A percentile compares a stretch with the other conserved stretches of the same genome.
Conservation (phyloP, 2,113 vertebrate genomes). For the Salvelinus alpinus region DNA sequence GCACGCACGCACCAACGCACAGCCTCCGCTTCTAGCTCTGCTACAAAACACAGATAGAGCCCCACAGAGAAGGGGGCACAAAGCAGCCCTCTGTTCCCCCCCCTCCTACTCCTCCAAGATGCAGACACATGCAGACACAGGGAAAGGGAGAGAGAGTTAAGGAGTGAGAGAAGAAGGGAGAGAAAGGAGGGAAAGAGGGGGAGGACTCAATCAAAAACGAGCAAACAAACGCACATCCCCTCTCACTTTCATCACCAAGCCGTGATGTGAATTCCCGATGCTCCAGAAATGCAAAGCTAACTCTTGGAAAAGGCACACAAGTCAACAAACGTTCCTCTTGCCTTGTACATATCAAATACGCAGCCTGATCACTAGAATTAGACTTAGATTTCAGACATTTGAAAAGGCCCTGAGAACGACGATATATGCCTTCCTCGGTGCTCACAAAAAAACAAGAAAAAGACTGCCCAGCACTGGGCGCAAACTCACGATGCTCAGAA, state of each 20-base stretch:
- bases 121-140: too few species aligned
- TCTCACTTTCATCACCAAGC: too few species aligned
- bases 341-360: too few species aligned
- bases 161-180: background rate
- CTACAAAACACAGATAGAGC: background rate
- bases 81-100: slow-evolving; percentile 1
- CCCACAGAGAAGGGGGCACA: background rate
- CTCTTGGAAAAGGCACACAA: too few species aligned
- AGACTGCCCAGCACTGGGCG: too few species aligned
- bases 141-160: background rate
- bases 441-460: too few species aligned
- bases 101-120: background rate
- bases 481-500: too few species aligned
- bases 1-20: slow-evolving; percentile 6
- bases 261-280: background rate
- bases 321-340: too few species aligned
- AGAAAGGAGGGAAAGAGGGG: background rate
- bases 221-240: background rate
- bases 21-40: background rate
- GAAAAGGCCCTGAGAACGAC: too few species aligned
- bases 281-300: background rate
- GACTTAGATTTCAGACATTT: too few species aligned
- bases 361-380: too few species aligned
- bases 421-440: too few species aligned
- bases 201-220: background rate